These are phyloP conservation scores for Scopus umbretta DNA, from an alignment of 2,113 vertebrate species.

Conservation along the genomic window DNA sequence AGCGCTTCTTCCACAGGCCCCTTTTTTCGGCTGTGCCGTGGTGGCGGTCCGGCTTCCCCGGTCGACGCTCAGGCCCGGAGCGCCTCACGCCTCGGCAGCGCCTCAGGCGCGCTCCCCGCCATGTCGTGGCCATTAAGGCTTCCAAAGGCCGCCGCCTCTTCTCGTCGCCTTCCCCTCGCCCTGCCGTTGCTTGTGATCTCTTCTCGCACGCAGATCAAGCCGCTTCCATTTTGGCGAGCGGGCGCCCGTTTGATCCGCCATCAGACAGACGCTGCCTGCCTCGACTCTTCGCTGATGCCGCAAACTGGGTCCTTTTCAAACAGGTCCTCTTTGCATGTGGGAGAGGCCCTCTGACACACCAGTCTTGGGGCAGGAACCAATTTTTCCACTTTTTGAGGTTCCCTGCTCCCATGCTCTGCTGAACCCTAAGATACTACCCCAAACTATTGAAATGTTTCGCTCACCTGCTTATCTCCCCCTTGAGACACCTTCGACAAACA, in stretches of 20 bases:
- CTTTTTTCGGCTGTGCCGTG: neutral
- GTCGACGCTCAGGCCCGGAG: neutral
- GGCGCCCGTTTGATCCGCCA: accelerated
- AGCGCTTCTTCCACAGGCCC: no score
- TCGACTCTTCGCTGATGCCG: accelerated
- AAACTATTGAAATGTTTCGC: neutral
- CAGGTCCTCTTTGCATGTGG: accelerated
- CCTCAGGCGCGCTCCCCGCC: neutral
- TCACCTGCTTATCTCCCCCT: neutral
- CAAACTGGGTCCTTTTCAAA: accelerated
- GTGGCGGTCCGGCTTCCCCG: no score
- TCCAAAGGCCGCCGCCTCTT: accelerated
- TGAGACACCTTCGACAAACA: neutral
- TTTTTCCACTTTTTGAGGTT: neutral
- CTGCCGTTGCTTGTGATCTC: accelerated
- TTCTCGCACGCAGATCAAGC: accelerated
- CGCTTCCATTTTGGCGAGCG: neutral
- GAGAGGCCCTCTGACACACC: neutral
- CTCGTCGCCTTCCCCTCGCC: neutral
- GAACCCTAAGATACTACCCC: neutral
- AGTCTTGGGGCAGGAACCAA: neutral
- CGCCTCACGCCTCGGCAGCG: accelerated
- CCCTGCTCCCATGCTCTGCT: neutral
- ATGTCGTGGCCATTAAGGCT: accelerated
- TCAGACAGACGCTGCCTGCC: neutral